phyloP scores from a whole-genome alignment of 2,888 invertebrate species.

The Clistopyga incitator region DNA sequence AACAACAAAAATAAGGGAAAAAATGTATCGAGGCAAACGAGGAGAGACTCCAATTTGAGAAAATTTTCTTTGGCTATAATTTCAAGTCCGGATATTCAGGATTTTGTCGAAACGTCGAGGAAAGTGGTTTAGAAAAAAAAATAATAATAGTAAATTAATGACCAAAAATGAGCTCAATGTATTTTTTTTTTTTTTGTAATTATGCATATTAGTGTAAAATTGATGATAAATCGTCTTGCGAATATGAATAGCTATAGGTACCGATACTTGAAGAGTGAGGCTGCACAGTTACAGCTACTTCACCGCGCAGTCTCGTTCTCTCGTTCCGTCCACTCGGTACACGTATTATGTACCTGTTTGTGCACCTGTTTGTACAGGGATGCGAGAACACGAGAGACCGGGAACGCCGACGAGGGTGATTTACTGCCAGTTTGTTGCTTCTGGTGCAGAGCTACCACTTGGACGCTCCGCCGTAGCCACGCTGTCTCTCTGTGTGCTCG shows the following conservation, averaged over 20 bases:
- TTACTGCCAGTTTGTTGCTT: conserved; percentile 79
- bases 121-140: too few species aligned
- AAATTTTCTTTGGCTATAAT: too few species aligned
- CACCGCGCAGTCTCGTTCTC: conserved; percentile 23
- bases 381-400: conserved; percentile 68
- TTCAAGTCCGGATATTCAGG: too few species aligned
- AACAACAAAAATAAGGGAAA: too few species aligned
- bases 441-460: conserved; percentile 56
- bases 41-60: too few species aligned
- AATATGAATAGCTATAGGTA: not conserved
- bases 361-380: conserved; percentile 68
- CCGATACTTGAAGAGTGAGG: not conserved
- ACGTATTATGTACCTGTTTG: conserved; percentile 20
- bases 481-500: conserved; percentile 3
- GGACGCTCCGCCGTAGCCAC: conserved; percentile 31
- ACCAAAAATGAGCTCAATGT: too few species aligned
- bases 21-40: too few species aligned
- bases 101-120: too few species aligned
- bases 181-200: conserved; percentile 15
- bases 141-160: too few species aligned
- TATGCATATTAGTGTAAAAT: not conserved
- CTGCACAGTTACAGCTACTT: conserved; percentile 28
- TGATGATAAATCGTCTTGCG: not conserved
- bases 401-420: conserved; percentile 78
- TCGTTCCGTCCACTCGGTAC: conserved; percentile 22